A percentile compares a stretch with the other conserved stretches of the same genome.
phyloP scores from a whole-genome alignment of 2,888 invertebrate species.

The Orthonevra nobilis region DNA sequence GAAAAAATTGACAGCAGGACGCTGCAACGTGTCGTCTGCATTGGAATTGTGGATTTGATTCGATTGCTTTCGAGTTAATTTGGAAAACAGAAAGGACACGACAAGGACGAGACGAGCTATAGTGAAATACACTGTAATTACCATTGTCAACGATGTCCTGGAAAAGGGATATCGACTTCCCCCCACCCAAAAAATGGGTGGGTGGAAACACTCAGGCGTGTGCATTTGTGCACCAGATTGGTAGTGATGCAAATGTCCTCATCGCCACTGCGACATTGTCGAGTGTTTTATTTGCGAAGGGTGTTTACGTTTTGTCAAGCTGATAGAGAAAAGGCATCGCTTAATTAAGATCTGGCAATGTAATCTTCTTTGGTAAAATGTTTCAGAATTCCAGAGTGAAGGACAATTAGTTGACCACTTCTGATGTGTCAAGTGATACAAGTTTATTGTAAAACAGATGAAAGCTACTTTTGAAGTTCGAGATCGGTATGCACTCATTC shows the following conservation, averaged over 20 bases:
- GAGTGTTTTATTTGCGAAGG: too few species aligned
- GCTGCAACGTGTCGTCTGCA: slow-evolving; percentile 65
- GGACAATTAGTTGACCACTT: too few species aligned
- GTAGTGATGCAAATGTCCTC: too few species aligned
- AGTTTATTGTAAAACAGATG: too few species aligned
- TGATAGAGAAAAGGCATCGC: slow-evolving; percentile 2
- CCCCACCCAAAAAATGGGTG: too few species aligned
- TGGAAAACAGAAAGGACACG: slow-evolving; percentile 15
- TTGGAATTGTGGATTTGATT: slow-evolving; percentile 62
- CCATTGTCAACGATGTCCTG: slow-evolving; percentile 52
- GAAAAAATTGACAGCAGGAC: slow-evolving; percentile 16
- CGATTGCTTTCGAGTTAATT: slow-evolving; percentile 69
- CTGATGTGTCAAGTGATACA: too few species aligned
- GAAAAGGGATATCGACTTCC: not conserved
- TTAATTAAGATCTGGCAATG: slow-evolving; percentile 52
- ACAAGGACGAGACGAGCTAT: slow-evolving; percentile 25
- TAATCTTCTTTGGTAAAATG: slow-evolving; percentile 55
- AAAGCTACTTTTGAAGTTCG: too few species aligned
- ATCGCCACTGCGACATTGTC: too few species aligned
- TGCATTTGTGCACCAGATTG: too few species aligned
- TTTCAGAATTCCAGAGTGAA: too few species aligned
- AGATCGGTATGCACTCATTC: too few species aligned
- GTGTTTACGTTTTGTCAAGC: not conserved
- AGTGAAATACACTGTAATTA: slow-evolving; percentile 58
- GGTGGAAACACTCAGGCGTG: too few species aligned